These are phyloP conservation scores for Gnathonemus echidnorhynchus DNA, from an alignment of 2,113 vertebrate species.

Conservation along the genomic window DNA sequence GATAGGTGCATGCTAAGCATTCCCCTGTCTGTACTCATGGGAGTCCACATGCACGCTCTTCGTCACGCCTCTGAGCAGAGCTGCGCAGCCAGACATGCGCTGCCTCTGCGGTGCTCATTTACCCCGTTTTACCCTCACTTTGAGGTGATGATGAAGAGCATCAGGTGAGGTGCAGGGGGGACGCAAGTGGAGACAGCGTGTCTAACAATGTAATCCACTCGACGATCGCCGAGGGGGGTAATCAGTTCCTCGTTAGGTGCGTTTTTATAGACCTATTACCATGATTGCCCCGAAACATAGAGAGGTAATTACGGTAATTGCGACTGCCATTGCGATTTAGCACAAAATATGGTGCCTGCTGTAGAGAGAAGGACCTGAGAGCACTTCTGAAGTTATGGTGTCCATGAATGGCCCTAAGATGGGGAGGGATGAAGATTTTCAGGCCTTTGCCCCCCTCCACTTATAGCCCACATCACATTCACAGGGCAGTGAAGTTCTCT, in stretches of 20 bases:
- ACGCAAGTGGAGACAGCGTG: slow-evolving; percentile 22
- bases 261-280: slow-evolving; percentile 42
- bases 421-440: background rate
- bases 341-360: slow-evolving; percentile 25
- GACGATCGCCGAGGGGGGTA: slow-evolving; percentile 50
- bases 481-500: slow-evolving; percentile 94
- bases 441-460: background rate
- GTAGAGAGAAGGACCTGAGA: slow-evolving; percentile 15
- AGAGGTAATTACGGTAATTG: slow-evolving; percentile 38
- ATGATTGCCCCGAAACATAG: slow-evolving; percentile 53
- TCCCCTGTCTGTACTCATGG: background rate
- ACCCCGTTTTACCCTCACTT: background rate
- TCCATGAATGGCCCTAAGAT: background rate
- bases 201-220: slow-evolving; percentile 44
- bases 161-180: slow-evolving; percentile 28
- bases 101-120: background rate
- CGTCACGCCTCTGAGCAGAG: background rate
- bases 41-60: background rate
- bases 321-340: slow-evolving; percentile 36
- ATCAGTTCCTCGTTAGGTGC: slow-evolving; percentile 42
- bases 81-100: background rate
- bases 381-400: background rate
- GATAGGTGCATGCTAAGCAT: background rate
- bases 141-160: background rate
- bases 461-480: background rate